Base-by-base conservation (phyloP, 1,140 invertebrate genomes). In the Drosophila kepulauana region DNA sequence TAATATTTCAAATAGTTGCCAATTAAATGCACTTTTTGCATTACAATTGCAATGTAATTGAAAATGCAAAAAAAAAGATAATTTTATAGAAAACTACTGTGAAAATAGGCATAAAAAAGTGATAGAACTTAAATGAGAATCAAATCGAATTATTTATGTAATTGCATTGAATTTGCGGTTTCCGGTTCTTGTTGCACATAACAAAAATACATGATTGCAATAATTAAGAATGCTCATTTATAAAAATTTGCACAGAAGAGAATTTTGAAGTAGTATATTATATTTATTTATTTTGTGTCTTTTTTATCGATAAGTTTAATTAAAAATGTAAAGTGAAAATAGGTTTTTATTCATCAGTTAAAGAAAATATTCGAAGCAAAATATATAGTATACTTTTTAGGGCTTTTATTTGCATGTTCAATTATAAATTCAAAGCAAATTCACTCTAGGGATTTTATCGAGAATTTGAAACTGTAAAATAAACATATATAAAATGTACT, bases 1-100 rank as follows among this genome's bases (percentile, higher is more conserved):
- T 88, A 82, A 82, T 82, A 82, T 79, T 88, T 71, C 28, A 79
- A 82, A 88, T 63, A 63, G 79, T 68, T 79, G 69, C 43, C 76
- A 74, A 86, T 87, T 87, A 79, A 78, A 86, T 82, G 82, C 54
- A 67, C 79, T 72, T 79, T 79, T 51, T 76, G 45, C 20, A 30
- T 75, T 58, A 51, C 58, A 73, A 73, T 62, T 64, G 13, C 5
- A 61, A 15, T 54, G 30, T 7, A 61, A 16, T 54, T 33, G 48
- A 28, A 15, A 56, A 16, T 38, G 20, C 30, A 13, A 28, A 28
- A 7, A 7, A 45, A 46, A 35, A 33, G 30, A 30, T 11, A 4
- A 5, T 28, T 16, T 5, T 5, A 54, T 13, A 41, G 57, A 58
- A 8, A 41, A 1, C 5, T 13, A 20, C 10, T 33, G 30, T 25